Conservation (phyloP, 2,888 invertebrate genomes). For the Tinea trinotella region DNA sequence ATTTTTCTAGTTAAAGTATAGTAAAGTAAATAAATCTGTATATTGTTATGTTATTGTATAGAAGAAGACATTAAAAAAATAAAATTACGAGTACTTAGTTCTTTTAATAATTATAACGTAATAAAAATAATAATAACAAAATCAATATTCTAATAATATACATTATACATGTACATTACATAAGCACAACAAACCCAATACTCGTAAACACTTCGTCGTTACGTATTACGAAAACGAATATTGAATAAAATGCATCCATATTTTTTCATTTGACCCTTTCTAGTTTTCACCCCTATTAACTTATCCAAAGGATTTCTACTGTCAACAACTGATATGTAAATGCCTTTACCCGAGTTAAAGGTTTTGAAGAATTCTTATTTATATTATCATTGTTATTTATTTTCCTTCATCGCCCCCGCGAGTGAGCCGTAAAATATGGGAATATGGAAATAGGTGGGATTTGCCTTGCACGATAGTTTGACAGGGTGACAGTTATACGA, state of each 20-base stretch:
- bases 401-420: constrained; percentile 37
- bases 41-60: too few relatives aligned
- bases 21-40: too few relatives aligned
- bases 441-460: constrained; percentile 65
- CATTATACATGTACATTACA: too few relatives aligned
- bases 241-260: not conserved
- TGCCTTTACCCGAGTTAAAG: constrained; percentile 48
- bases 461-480: constrained; percentile 57
- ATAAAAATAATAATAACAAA: too few relatives aligned
- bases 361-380: constrained; percentile 57
- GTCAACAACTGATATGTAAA: constrained; percentile 69
- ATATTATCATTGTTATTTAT: constrained; percentile 67
- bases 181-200: too few relatives aligned
- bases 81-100: too few relatives aligned
- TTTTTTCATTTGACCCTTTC: constrained; percentile 25
- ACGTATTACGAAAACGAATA: not conserved
- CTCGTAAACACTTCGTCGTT: too few relatives aligned
- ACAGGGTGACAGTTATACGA: constrained; percentile 67
- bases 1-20: too few relatives aligned
- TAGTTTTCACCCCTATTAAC: constrained; percentile 35
- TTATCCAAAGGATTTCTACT: constrained; percentile 47
- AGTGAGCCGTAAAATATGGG: constrained; percentile 63
- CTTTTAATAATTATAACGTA: too few relatives aligned
- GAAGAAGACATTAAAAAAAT: too few relatives aligned
- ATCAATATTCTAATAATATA: too few relatives aligned